Evolutionary conservation across 2,888 invertebrate genomes (phyloP).

Genomic region (Conomelus anceps): DNA sequence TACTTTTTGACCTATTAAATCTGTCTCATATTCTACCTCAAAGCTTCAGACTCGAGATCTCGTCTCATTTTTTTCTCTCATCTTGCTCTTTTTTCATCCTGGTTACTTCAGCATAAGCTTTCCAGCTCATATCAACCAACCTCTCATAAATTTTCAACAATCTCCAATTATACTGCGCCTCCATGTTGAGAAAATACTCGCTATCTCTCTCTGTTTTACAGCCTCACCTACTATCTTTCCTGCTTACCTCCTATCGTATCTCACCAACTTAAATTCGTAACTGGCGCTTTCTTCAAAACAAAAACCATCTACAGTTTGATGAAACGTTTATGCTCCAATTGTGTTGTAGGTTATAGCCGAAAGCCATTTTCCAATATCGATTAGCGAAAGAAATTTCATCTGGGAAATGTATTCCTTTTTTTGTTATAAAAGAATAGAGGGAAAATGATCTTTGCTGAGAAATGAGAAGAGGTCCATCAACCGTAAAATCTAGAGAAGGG

Average conservation of each 20-base stretch:
- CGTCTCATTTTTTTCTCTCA: no score
- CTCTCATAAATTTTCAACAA: neutral
- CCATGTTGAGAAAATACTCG: neutral
- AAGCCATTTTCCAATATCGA: neutral
- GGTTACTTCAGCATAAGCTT: no score
- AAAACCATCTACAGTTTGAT: neutral
- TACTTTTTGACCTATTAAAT: no score
- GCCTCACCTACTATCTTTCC: no score
- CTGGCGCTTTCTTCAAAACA: neutral
- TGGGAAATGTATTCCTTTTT: neutral
- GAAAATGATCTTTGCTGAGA: neutral
- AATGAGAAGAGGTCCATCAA: neutral
- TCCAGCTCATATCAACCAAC: no score
- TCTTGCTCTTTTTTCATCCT: no score
- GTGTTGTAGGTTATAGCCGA: neutral
- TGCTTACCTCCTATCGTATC: no score
- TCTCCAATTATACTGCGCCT: neutral
- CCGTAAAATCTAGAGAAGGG: neutral
- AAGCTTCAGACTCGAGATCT: no score
- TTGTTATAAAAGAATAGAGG: neutral
- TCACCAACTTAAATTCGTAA: neutral
- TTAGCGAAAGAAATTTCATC: neutral
- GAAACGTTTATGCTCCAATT: neutral
- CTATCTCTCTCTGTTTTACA: neutral
- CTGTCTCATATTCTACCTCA: no score